Evolutionary conservation across 2,888 invertebrate genomes (phyloP).

Genomic region (Eristalis pertinax): DNA sequence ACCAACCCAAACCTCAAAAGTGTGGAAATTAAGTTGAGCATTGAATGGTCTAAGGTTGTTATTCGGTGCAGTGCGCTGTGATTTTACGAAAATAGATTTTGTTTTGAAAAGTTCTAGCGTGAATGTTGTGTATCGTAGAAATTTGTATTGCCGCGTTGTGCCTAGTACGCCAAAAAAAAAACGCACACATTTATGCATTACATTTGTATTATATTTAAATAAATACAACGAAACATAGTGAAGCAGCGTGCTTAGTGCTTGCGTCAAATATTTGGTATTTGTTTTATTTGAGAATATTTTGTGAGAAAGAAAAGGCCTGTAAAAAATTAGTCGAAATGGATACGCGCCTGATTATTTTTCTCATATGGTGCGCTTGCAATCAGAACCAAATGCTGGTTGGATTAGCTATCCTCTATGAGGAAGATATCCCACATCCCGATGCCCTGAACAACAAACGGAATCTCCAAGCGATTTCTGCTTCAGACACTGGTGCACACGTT

Average conservation of each 20-base stretch:
- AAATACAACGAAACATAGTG: not conserved
- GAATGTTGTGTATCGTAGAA: conserved; percentile 12
- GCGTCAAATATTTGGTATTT: not conserved
- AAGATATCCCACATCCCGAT: not conserved
- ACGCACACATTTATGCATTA: not conserved
- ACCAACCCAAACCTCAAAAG: conserved; percentile 62
- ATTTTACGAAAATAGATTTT: conserved; percentile 50
- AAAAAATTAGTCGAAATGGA: conserved; percentile 24
- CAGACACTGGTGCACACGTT: not conserved
- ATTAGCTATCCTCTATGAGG: conserved; percentile 25
- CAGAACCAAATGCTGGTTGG: conserved; percentile 75
- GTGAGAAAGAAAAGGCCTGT: not conserved
- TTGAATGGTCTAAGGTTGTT: conserved; percentile 11
- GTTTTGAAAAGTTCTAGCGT: conserved; percentile 25
- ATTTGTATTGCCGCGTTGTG: conserved; percentile 28
- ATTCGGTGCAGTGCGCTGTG: conserved; percentile 35
- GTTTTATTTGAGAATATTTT: not conserved
- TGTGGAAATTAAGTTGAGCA: conserved; percentile 38
- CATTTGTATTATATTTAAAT: not conserved
- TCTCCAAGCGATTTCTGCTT: not conserved
- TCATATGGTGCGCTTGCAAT: conserved; percentile 74
- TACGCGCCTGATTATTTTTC: conserved; percentile 44
- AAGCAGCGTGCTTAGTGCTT: not conserved
- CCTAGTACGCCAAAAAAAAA: not conserved
- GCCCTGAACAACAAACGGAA: not conserved